Conservation (phyloP, 2,888 invertebrate species). For the Coronaproctus castanopsis region DNA sequence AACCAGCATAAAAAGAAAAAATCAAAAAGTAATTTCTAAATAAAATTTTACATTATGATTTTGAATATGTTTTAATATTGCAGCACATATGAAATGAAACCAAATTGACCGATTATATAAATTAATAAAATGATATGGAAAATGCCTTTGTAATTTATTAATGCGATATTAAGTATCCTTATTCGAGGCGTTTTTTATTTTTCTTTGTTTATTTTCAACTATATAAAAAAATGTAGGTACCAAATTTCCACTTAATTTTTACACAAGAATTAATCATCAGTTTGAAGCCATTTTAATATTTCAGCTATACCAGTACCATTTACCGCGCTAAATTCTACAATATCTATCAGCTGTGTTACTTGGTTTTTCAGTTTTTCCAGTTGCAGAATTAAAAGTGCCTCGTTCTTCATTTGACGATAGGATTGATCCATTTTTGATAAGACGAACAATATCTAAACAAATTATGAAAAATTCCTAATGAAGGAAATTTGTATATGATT, state of each 20-base stretch:
- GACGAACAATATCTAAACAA: constrained; percentile 41
- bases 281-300: constrained; percentile 38
- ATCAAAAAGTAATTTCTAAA: too few relatives aligned
- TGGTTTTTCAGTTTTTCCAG: constrained; percentile 46
- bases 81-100: too few relatives aligned
- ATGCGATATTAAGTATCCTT: background rate
- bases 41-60: too few relatives aligned
- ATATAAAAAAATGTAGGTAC: too few relatives aligned
- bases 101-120: too few relatives aligned
- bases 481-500: too few relatives aligned
- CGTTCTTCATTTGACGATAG: constrained; percentile 69
- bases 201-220: background rate
- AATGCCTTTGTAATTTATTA: background rate
- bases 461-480: too few relatives aligned
- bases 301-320: constrained; percentile 46
- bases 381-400: constrained; percentile 62
- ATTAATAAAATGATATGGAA: too few relatives aligned
- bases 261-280: too few relatives aligned
- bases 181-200: constrained; percentile 2
- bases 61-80: too few relatives aligned
- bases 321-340: constrained; percentile 55
- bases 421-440: constrained; percentile 69
- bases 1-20: too few relatives aligned
- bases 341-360: constrained; percentile 41
- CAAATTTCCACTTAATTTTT: too few relatives aligned